Evolutionary conservation across 2,113 vertebrate genomes (phyloP), one percentile per base, ranked within the genome.

Genomic region (Miniopterus natalensis): DNA sequence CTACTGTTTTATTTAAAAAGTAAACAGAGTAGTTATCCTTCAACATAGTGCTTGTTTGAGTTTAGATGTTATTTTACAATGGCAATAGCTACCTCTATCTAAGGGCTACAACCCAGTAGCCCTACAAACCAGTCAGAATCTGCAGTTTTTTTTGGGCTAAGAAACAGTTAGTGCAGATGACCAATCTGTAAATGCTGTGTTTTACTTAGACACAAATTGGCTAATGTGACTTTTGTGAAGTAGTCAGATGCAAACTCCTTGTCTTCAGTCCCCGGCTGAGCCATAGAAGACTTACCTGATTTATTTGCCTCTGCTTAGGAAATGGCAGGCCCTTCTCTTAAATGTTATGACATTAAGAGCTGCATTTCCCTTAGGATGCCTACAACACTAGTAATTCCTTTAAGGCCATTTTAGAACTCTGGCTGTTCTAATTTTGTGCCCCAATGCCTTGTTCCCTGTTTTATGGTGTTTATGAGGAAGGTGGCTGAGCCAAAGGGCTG

Each of bases 1-100:
- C 47, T 79, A 80, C 12, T 95, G n/a, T 61, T 95, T 93, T 59
- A 78, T 77, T 83, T 83, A 66, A 85, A 71, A 55, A 25, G 31
- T 23, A 47, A 79, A 42, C n/a, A 85, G 25, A 42, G 27, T 55
- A 73, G 2, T 79, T 68, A 79, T 40, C n/a, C 29, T 84, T 93
- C 84, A 87, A 31, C n/a, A 55, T 59, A 87, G 47, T 51, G 27
- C 7, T 63, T 77, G 25, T 79, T 66, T 88, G 42, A 84, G 51
- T 57, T 90, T 55, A 70, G 45, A 25, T 70, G 14, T 80, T 65
- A 42, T 57, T 93, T 90, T 85, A 57, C 68, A 71, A 55, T 42
- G 59, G 20, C 49, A 89, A 42, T 68, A 93, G 73, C 10, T 66
- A 9, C 27, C 86, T 40, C 79, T 77, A 59, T n/a, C 3, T 36